Conservation (phyloP, 2,113 vertebrate species). For the Pseudolaguvia tuberculata region DNA sequence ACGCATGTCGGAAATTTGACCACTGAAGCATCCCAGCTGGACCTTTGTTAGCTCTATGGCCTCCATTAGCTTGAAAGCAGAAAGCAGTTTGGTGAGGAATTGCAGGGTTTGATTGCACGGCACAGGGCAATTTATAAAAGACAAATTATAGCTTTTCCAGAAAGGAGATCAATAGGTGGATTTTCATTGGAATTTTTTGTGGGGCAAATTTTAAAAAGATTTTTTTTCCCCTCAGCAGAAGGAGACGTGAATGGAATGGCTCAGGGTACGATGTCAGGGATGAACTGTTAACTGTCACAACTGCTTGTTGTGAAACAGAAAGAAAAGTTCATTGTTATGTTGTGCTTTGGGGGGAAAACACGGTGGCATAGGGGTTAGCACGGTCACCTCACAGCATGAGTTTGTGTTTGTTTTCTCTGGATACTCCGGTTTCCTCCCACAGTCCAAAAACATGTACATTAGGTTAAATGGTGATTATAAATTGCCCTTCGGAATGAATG, state of each 20-base stretch:
- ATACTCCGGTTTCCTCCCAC: too few relatives aligned
- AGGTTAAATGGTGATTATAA: too few relatives aligned
- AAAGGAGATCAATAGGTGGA: neutral
- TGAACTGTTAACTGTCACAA: too few relatives aligned
- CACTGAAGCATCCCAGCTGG: neutral
- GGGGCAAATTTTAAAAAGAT: neutral
- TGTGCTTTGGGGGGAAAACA: too few relatives aligned
- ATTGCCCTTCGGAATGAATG: too few relatives aligned
- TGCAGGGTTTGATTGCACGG: constrained; percentile 6
- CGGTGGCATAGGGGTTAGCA: too few relatives aligned
- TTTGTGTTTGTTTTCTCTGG: too few relatives aligned
- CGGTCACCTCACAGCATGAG: too few relatives aligned
- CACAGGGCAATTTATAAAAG: constrained; percentile 1
- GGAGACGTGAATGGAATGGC: neutral
- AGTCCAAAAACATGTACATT: too few relatives aligned
- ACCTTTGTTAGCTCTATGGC: constrained; percentile 16
- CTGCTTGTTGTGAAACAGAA: too few relatives aligned
- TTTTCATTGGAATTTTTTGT: neutral
- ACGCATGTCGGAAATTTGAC: neutral
- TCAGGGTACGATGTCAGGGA: neutral
- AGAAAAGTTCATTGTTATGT: too few relatives aligned
- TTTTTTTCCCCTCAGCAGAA: neutral
- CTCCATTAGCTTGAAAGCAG: constrained; percentile 28
- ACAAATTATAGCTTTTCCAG: neutral
- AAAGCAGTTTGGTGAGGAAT: neutral